These are phyloP conservation scores for Hemaris fuciformis DNA, from an alignment of 2,888 invertebrate genomes.

Conservation along the genomic window DNA sequence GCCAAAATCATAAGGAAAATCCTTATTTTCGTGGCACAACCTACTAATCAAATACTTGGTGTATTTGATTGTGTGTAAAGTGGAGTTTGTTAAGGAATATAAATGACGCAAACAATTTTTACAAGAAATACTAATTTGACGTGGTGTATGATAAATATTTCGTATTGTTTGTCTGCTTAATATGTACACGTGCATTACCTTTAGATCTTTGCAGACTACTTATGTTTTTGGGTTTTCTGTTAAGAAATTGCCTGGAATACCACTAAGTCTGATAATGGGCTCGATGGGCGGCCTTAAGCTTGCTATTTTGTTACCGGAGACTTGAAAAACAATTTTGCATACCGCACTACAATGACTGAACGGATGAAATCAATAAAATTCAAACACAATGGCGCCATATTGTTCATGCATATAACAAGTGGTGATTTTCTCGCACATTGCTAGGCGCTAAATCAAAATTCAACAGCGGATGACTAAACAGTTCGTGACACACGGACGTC, in stretches of 20 bases:
- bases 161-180: too few relatives aligned
- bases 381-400: background rate
- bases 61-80: background rate
- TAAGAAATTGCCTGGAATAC: too few relatives aligned
- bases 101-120: background rate
- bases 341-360: background rate
- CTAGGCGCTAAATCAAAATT: conserved; percentile 4
- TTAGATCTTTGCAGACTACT: too few relatives aligned
- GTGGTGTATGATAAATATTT: background rate
- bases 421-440: background rate
- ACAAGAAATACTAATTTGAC: background rate
- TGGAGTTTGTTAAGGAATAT: background rate
- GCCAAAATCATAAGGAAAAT: background rate
- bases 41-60: too few relatives aligned
- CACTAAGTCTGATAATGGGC: too few relatives aligned
- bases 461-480: conserved; percentile 6
- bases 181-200: too few relatives aligned
- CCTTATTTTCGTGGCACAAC: background rate
- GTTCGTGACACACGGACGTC: conserved; percentile 2
- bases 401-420: background rate
- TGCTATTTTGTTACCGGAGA: too few relatives aligned
- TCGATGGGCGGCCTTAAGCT: too few relatives aligned
- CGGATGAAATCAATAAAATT: background rate
- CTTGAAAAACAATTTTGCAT: too few relatives aligned
- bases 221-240: too few relatives aligned